phyloP scores from a whole-genome alignment of 1,140 invertebrate genomes.

The Cecropterus lyciades region DNA sequence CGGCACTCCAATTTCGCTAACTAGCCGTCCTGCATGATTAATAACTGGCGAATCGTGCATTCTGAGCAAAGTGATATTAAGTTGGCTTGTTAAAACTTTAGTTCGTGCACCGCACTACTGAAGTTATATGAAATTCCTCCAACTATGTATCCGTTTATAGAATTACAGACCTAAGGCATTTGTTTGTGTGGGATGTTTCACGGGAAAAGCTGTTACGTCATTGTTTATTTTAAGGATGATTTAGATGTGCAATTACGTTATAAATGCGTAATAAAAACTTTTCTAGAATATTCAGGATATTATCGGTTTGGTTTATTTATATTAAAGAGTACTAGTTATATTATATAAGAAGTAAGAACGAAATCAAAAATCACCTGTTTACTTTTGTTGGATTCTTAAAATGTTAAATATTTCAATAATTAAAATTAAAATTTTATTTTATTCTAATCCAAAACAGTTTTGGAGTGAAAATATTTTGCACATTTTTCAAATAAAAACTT shows the following conservation, averaged over 20 bases:
- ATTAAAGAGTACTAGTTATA: too few species aligned
- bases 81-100: constrained; percentile 83
- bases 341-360: too few species aligned
- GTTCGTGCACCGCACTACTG: constrained; percentile 61
- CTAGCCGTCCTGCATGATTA: constrained; percentile 82
- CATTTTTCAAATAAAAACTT: too few species aligned
- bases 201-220: constrained; percentile 27
- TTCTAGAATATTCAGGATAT: too few species aligned
- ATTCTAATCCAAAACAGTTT: too few species aligned
- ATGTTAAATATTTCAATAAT: too few species aligned
- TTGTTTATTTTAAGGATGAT: constrained; percentile 9
- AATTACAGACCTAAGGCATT: constrained; percentile 48
- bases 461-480: too few species aligned
- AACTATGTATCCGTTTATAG: constrained; percentile 55
- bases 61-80: constrained; percentile 81
- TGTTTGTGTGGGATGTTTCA: constrained; percentile 35
- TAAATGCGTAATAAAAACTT: neutral
- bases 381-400: too few species aligned
- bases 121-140: constrained; percentile 64
- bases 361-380: too few species aligned
- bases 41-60: constrained; percentile 79
- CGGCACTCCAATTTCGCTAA: constrained; percentile 76
- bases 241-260: neutral
- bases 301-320: too few species aligned
- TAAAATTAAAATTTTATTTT: too few species aligned